These are phyloP conservation scores for Pyrochroa serraticornis DNA, from an alignment of 2,888 invertebrate species.

Conservation along the genomic window DNA sequence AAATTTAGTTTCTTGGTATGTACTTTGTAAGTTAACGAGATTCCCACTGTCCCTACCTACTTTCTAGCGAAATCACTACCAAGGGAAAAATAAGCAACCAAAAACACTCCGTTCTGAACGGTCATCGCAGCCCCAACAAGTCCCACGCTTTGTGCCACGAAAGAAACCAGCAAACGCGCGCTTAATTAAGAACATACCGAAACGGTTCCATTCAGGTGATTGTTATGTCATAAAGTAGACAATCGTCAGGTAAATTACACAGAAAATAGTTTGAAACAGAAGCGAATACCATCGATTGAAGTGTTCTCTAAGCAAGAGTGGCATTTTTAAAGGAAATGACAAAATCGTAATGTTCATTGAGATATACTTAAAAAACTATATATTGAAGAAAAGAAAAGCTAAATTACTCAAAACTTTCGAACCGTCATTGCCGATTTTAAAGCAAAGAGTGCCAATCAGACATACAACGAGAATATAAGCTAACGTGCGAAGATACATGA, in stretches of 20 bases:
- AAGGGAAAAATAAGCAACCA: too few species aligned
- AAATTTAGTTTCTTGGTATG: too few species aligned
- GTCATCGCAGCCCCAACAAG: constrained; percentile 95
- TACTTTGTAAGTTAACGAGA: too few species aligned
- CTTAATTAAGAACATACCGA: constrained; percentile 88
- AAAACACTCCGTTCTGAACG: constrained; percentile 93
- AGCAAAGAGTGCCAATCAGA: constrained; percentile 93
- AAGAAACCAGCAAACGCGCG: constrained; percentile 87
- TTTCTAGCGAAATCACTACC: too few species aligned
- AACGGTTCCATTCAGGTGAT: constrained; percentile 81
- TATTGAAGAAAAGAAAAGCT: constrained; percentile 96
- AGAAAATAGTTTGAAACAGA: constrained; percentile 88
- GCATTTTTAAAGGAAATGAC: constrained; percentile 96
- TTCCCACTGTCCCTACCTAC: too few species aligned
- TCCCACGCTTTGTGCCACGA: constrained; percentile 95
- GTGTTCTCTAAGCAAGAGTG: constrained; percentile 91
- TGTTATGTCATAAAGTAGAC: constrained; percentile 96
- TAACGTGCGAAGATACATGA: constrained; percentile 92
- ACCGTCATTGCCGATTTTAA: constrained; percentile 95
- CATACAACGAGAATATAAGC: constrained; percentile 93
- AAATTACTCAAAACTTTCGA: constrained; percentile 95
- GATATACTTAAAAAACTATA: constrained; percentile 98
- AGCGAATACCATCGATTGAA: constrained; percentile 97
- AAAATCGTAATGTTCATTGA: constrained; percentile 99
- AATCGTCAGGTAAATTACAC: constrained; percentile 87